Conservation (phyloP, 2,797 vertebrate genomes). For the Hozukius guyotensis region DNA sequence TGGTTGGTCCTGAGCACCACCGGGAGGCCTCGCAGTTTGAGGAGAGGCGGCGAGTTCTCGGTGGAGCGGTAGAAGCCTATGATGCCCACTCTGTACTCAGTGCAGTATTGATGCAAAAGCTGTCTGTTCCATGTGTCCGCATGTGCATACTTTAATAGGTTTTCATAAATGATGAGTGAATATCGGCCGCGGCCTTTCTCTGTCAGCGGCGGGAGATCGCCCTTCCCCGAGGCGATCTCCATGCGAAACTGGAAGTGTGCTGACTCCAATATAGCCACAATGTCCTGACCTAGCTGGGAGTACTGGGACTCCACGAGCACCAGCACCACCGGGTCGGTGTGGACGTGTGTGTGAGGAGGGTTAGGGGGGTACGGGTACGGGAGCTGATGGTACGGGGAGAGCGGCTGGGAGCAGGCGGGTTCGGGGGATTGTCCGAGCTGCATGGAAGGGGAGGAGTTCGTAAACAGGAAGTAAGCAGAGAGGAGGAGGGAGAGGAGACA, state of each 20-base stretch:
- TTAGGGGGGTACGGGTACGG: slow-evolving; percentile 90
- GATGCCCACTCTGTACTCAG: slow-evolving; percentile 95
- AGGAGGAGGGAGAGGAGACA: slow-evolving; percentile 92
- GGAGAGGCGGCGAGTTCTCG: slow-evolving; percentile 89
- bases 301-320: slow-evolving; percentile 98
- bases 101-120: slow-evolving; percentile 96
- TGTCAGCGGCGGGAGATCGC: slow-evolving; percentile 93
- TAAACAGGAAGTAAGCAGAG: slow-evolving; percentile 95
- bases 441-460: slow-evolving; percentile 91
- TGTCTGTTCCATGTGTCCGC: slow-evolving; percentile 96
- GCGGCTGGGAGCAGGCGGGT: slow-evolving; percentile 87
- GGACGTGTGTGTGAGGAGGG: slow-evolving; percentile 85
- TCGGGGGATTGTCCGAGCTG: slow-evolving; percentile 87
- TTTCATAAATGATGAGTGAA: slow-evolving; percentile 93
- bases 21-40: slow-evolving; percentile 89
- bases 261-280: slow-evolving; percentile 94
- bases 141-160: slow-evolving; percentile 93
- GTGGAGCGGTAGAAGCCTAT: slow-evolving; percentile 97
- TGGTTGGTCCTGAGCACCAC: slow-evolving; percentile 91
- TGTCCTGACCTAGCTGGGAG: slow-evolving; percentile 96
- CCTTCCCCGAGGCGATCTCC: slow-evolving; percentile 94
- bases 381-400: slow-evolving; percentile 87
- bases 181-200: slow-evolving; percentile 92
- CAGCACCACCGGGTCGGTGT: slow-evolving; percentile 89
- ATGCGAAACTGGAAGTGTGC: slow-evolving; percentile 93